Evolutionary conservation across 2,888 invertebrate genomes (phyloP).

Genomic region (Cryptus armator): DNA sequence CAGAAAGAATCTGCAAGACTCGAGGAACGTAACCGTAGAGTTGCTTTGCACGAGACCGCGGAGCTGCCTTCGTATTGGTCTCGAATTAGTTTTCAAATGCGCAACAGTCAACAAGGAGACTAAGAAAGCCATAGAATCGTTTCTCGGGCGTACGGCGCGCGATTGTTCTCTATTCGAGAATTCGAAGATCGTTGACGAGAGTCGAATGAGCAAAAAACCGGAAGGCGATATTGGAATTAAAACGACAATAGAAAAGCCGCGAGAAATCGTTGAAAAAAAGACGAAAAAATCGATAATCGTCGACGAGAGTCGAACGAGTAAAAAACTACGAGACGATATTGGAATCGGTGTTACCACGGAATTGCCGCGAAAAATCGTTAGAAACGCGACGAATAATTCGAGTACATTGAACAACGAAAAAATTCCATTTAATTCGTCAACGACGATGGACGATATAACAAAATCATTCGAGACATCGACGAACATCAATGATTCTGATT

Average conservation of each 20-base stretch:
- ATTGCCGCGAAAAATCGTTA: background rate
- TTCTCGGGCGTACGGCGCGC: constrained; percentile 32
- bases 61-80: constrained; percentile 69
- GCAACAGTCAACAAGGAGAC: constrained; percentile 41
- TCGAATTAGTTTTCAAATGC: constrained; percentile 66
- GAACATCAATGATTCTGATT: no score
- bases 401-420: background rate
- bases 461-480: no score
- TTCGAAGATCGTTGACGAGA: background rate
- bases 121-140: constrained; percentile 48
- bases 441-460: background rate
- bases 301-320: background rate
- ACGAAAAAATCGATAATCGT: background rate
- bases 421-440: background rate
- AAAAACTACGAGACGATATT: background rate
- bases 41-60: constrained; percentile 71
- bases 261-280: background rate
- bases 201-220: background rate
- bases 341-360: background rate
- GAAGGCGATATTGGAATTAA: background rate
- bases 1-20: constrained; percentile 52
- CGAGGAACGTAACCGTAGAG: constrained; percentile 67
- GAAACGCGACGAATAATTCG: background rate
- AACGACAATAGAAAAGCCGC: background rate
- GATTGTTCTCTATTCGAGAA: constrained; percentile 12